Base-by-base conservation (phyloP, 1,140 invertebrate genomes). In the Pseudomyrmex gracilis region DNA sequence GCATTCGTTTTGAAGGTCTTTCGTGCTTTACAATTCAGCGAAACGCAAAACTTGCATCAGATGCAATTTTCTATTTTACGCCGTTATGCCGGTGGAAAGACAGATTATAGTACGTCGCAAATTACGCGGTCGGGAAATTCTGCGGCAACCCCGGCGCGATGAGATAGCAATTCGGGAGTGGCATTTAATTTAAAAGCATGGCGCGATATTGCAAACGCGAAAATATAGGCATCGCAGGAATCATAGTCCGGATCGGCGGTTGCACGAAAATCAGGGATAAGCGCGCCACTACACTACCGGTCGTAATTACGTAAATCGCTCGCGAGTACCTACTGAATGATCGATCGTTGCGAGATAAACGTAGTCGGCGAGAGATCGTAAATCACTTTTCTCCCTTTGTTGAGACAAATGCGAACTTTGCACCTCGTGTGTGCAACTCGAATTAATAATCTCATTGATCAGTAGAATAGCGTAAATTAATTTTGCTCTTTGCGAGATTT, bases 101-200 rank as follows among this genome's bases (percentile, higher is more conserved):
- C 43, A 10, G 45, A 5, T 5, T 15, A 7, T 24, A 66, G n/a
- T 76, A 53, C 34, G 34, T n/a, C 22, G 58, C 22, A 76, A 76
- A 76, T 76, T 53, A 66, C 47, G 20, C 13, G 34, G 55, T 60
- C 13, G 57, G 8, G 57, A 60, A 60, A 60, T 60, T 60, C 2
- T 60, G 17, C 57, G 3, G 47, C 70, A 9, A 45, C 8, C 34
- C 34, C 34, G 34, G 8, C 9, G 47, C 13, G 47, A 53, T 53
- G 13, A 15, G 49, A 43, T 53, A 66, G 60, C n/a, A 76, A 66
- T 76, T 76, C n/a, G 58, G 10, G 45, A 51, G 47, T 22, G 12
- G 13, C n/a, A 13, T 66, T 66, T 76, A 76, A 76, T 76, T 76
- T 64, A 24, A 76, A 22, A 66, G 24, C 22, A 20, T 20, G n/a